Evolutionary conservation across 2,797 vertebrate species (phyloP).

Genomic region (Neostethus bicornis): DNA sequence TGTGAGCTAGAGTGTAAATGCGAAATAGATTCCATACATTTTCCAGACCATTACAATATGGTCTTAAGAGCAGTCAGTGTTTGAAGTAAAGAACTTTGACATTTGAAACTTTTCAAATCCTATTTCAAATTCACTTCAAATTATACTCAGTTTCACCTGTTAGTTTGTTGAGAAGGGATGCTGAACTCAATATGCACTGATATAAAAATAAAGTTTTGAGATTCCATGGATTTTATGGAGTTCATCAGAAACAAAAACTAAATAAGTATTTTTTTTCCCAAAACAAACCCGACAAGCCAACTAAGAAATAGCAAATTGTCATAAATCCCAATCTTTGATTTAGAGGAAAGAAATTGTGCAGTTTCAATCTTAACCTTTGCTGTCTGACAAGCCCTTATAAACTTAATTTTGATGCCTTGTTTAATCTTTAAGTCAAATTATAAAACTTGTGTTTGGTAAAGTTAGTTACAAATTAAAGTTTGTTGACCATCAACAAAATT

Average conservation of each 20-base stretch:
- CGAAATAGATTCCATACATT: neutral
- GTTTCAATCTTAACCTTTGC: too few species aligned
- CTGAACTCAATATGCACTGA: neutral
- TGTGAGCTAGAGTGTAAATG: slow-evolving; percentile 23
- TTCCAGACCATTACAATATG: neutral
- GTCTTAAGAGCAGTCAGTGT: neutral
- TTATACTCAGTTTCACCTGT: neutral
- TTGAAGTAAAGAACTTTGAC: neutral
- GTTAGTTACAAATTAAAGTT: neutral
- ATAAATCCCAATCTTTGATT: too few species aligned
- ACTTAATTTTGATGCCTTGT: neutral
- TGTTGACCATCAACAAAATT: neutral
- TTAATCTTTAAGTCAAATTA: neutral
- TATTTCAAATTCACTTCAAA: neutral
- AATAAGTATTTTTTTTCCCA: neutral
- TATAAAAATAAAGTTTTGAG: neutral
- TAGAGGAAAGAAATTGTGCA: too few species aligned
- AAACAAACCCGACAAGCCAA: too few species aligned
- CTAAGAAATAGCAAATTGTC: too few species aligned
- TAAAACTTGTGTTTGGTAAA: neutral
- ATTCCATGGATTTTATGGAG: neutral
- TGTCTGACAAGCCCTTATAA: too few species aligned
- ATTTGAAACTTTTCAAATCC: neutral
- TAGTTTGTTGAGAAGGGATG: neutral
- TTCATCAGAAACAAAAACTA: neutral